A percentile compares a stretch with the other conserved stretches of the same genome.
Conservation (phyloP, 1,140 invertebrate genomes). For the Trissolcus basalis region DNA sequence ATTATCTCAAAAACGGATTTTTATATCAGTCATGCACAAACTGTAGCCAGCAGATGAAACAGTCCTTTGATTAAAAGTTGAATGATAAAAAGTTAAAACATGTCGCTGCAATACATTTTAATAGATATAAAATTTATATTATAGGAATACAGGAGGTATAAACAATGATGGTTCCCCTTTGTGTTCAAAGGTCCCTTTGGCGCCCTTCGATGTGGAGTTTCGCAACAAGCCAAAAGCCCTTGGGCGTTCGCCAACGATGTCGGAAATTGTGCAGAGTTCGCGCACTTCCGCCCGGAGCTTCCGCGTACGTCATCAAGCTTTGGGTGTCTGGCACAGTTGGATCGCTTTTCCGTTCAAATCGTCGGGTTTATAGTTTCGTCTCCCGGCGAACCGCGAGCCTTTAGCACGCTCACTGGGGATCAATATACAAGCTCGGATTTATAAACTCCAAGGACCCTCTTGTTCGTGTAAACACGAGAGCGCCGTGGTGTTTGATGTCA, state of each 20-base stretch:
- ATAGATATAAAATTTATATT: too few species aligned
- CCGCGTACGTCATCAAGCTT: constrained; percentile 61
- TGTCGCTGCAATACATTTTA: too few species aligned
- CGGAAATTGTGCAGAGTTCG: constrained; percentile 64
- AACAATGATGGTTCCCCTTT: too few species aligned
- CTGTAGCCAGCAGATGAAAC: too few species aligned
- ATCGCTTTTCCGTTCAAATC: constrained; percentile 24
- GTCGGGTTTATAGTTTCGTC: constrained; percentile 39
- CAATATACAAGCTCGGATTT: constrained; percentile 31
- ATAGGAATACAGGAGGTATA: too few species aligned
- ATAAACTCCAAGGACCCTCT: too few species aligned
- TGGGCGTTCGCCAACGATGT: constrained; percentile 59
- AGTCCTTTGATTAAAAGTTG: too few species aligned
- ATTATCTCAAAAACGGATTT: too few species aligned
- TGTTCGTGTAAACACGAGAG: constrained; percentile 12
- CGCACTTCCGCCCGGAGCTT: constrained; percentile 62
- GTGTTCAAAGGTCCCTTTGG: constrained; percentile 12
- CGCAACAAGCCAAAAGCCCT: constrained; percentile 47
- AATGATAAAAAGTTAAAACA: not conserved
- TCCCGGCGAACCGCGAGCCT: constrained; percentile 50
- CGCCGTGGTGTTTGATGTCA: constrained; percentile 26
- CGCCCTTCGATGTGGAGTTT: constrained; percentile 33
- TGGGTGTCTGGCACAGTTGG: constrained; percentile 35
- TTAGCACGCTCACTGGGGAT: constrained; percentile 57
- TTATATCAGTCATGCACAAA: too few species aligned